A percentile compares a stretch with the other conserved stretches of the same genome.
Evolutionary conservation across 1,140 invertebrate genomes (phyloP).

Genomic region (fruit fly (Drosophila melanogaster)): DNA sequence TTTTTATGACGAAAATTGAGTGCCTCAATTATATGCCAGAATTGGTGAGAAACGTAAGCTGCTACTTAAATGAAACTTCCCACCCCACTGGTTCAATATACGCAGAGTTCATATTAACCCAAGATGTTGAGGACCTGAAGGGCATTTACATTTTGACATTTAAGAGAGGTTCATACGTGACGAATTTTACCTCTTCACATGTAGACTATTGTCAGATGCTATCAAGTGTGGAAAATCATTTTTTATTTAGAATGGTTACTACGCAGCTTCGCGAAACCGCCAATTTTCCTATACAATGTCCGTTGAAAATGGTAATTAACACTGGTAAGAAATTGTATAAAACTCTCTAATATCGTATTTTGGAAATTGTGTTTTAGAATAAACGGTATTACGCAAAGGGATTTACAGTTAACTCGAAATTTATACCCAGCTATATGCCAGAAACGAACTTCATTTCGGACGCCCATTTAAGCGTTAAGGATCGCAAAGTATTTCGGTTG

Average conservation of each 20-base stretch:
- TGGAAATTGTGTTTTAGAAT: neutral
- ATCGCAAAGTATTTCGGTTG: neutral
- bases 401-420: conserved; percentile 12
- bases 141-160: conserved; percentile 8
- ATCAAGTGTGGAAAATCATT: conserved; percentile 1
- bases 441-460: conserved; percentile 15
- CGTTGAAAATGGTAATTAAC: conserved; percentile 31
- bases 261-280: conserved; percentile 3
- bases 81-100: neutral
- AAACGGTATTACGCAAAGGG: conserved; percentile 19
- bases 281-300: conserved; percentile 42
- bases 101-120: neutral
- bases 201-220: conserved; percentile 33
- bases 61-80: neutral
- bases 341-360: too few relatives aligned
- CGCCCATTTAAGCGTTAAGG: neutral
- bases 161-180: neutral
- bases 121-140: conserved; percentile 2
- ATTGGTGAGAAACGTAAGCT: conserved; percentile 3
- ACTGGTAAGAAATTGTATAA: neutral
- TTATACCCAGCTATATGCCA: conserved; percentile 25
- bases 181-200: conserved; percentile 15
- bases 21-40: conserved; percentile 23
- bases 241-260: conserved; percentile 7
- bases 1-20: conserved; percentile 7